Evolutionary conservation across 2,797 vertebrate genomes (phyloP).

Genomic region (Leucoraja ocellata): DNA sequence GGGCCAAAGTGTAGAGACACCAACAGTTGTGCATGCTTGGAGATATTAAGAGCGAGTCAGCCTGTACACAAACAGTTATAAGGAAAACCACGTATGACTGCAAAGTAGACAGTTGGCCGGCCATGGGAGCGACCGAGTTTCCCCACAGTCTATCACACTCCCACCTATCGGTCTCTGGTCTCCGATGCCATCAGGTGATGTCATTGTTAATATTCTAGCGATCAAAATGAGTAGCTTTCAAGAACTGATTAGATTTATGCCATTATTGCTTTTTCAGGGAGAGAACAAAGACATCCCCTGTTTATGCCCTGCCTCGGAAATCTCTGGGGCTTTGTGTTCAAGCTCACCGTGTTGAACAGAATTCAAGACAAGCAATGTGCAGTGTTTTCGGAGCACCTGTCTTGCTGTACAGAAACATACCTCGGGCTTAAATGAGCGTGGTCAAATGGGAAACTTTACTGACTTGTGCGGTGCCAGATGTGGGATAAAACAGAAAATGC

Average conservation of each 20-base stretch:
- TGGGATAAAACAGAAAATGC: too few species aligned
- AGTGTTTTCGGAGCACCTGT: background rate
- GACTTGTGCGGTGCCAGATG: too few species aligned
- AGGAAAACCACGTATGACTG: background rate
- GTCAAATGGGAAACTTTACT: background rate
- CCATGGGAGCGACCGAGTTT: too few species aligned
- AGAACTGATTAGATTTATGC: conserved; percentile 27
- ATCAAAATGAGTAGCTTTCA: background rate
- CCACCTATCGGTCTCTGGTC: too few species aligned
- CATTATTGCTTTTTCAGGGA: conserved; percentile 9
- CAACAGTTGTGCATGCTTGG: background rate
- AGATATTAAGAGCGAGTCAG: background rate
- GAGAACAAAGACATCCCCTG: conserved; percentile 12
- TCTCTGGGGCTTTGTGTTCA: background rate
- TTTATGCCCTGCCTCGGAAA: background rate
- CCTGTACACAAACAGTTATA: background rate
- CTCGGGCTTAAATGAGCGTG: background rate
- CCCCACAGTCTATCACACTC: too few species aligned
- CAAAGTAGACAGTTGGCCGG: background rate
- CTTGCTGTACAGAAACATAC: background rate
- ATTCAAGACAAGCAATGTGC: background rate
- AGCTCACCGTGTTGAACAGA: too few species aligned
- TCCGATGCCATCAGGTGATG: background rate
- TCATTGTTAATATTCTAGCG: background rate
- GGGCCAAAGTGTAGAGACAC: background rate